phyloP scores from a whole-genome alignment of 1,140 invertebrate genomes.

The Drosophila grimshawi region DNA sequence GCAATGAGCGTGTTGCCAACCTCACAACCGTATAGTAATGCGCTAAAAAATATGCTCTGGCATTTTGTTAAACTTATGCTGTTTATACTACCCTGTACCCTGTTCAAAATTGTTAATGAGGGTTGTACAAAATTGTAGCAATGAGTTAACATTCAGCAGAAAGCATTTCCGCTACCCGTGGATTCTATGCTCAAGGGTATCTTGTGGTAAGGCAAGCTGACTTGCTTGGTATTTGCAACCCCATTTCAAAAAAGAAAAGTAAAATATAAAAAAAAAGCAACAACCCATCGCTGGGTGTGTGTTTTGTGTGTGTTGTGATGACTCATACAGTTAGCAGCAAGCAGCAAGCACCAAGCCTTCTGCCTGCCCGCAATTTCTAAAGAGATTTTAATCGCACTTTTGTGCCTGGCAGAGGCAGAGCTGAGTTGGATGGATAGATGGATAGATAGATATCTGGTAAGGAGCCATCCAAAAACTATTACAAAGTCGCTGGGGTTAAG shows the following conservation, averaged over 20 bases:
- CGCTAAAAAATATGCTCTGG: conserved; percentile 77
- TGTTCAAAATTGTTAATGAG: too few species aligned
- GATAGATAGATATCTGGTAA: conserved; percentile 3
- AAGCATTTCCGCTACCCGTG: too few species aligned
- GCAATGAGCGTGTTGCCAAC: background rate
- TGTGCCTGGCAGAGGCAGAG: conserved; percentile 2
- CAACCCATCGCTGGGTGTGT: background rate
- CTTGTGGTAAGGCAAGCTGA: too few species aligned
- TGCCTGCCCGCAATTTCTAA: conserved; percentile 19
- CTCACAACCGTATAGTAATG: conserved; percentile 24
- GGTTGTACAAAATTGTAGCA: too few species aligned
- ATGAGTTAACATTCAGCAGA: too few species aligned
- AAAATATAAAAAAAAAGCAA: background rate
- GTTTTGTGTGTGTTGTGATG: conserved; percentile 36
- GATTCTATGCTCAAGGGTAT: too few species aligned
- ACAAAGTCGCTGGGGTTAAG: conserved; percentile 32
- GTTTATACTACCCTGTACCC: too few species aligned
- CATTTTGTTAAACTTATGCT: conserved; percentile 51
- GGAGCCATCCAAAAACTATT: conserved; percentile 29
- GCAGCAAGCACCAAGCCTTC: too few species aligned
- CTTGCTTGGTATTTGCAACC: conserved; percentile 56
- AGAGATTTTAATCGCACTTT: conserved; percentile 46
- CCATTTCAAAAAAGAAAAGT: conserved; percentile 24
- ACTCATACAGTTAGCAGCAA: conserved; percentile 42
- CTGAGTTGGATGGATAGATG: too few species aligned